phyloP scores from a whole-genome alignment of 2,888 invertebrate species.

The Leptinotarsa rubiginosa region DNA sequence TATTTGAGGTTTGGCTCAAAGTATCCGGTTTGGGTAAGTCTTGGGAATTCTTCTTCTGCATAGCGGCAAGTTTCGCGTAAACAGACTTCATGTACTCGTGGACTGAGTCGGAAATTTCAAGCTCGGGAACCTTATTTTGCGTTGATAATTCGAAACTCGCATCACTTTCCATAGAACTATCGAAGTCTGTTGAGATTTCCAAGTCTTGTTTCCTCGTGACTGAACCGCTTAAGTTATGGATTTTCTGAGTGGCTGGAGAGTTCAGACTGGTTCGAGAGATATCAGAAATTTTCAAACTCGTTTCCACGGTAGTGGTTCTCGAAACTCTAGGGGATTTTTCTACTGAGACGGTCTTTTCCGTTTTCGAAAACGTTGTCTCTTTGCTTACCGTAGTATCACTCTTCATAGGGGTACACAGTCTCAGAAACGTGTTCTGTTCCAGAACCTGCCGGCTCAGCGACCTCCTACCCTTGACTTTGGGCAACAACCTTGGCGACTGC shows the following conservation, averaged over 20 bases:
- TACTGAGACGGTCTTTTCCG: conserved; percentile 28
- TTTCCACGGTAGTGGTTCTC: conserved; percentile 27
- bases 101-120: conserved; percentile 30
- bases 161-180: conserved; percentile 26
- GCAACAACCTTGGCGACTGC: conserved; percentile 33
- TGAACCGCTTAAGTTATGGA: conserved; percentile 14
- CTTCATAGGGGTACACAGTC: conserved; percentile 21
- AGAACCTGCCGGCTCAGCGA: conserved; percentile 54
- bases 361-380: conserved; percentile 28
- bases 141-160: conserved; percentile 4
- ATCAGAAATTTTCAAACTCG: conserved; percentile 24
- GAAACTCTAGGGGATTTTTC: conserved; percentile 29
- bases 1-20: neutral
- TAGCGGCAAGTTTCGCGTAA: neutral
- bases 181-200: conserved; percentile 22
- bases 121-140: conserved; percentile 7
- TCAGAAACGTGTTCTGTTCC: conserved; percentile 52
- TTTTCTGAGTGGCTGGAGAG: neutral
- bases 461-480: conserved; percentile 47
- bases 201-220: conserved; percentile 15
- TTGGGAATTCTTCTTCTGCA: neutral
- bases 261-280: neutral
- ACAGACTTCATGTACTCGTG: conserved; percentile 24
- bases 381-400: conserved; percentile 23
- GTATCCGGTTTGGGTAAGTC: neutral